Evolutionary conservation across 2,888 invertebrate species (phyloP), one percentile per base, ranked within the genome.

Genomic region (Mylabris sibirica): DNA sequence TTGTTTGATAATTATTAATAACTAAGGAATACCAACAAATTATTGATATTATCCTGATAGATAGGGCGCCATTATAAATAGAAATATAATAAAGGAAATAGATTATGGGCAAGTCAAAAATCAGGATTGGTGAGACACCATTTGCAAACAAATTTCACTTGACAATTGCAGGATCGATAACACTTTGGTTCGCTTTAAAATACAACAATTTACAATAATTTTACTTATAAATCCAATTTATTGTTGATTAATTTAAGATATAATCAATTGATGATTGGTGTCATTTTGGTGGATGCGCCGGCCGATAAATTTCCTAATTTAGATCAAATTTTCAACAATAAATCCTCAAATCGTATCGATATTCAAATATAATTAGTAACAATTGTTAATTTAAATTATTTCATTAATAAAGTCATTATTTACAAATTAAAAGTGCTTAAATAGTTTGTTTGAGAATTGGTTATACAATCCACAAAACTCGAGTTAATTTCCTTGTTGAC

Each of bases 81-180:
- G 11, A 53, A 53, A 53, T 22, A 53, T 2, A 53, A 3, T 8
- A 9, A 53, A 12, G 6, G 3, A 17, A 41, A 2, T 6, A 49
- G 11, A 20, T 49, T 49, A 11, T 49, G 11, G 49, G 41, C 38
- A 38, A 44, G n/a, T 44, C 17, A 4, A 4, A n/a, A 17, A 20
- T 44, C 1, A 14, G n/a, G 14, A n/a, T 5, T 49, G 22, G 49
- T 0, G 8, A 14, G 24, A 22, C 57, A 57, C 22, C 57, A 24
- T 57, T 57, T 24, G 24, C 53, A 22, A 57, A 57, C 49, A 49
- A 49, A 49, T 49, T 49, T 20, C 20, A 9, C 9, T 20, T 49
- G 49, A 49, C 49, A 49, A 49, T 49, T 49, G 20, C 49, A 20
- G 9, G 20, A 49, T 49, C 49, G 49, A 49, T 49, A 49, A 41